Percentiles rank a stretch among this genome's conserved stretches.
Evolutionary conservation across 2,888 invertebrate genomes (phyloP).

Genomic region (Trissonchulus latispiculum): DNA sequence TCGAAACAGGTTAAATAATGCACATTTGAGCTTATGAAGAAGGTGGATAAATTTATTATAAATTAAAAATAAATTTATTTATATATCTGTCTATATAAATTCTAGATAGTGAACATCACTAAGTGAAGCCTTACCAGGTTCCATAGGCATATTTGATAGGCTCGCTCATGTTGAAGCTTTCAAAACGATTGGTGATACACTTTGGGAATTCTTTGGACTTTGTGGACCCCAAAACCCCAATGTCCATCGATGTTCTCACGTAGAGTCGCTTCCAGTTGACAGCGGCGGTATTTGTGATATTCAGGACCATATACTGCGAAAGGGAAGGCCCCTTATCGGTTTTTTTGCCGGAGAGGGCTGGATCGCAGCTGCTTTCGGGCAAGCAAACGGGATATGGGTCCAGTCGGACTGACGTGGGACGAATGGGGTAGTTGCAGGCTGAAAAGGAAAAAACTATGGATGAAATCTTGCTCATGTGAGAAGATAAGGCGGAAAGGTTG

Average conservation of each 20-base stretch:
- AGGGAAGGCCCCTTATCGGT: not conserved
- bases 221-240: not conserved
- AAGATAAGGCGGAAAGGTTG: too few relatives aligned
- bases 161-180: not conserved
- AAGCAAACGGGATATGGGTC: constrained; percentile 8
- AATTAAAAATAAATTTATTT: too few relatives aligned
- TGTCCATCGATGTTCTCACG: not conserved
- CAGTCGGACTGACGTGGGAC: not conserved
- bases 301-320: not conserved
- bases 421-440: constrained; percentile 3
- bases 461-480: too few relatives aligned
- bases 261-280: not conserved
- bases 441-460: too few relatives aligned
- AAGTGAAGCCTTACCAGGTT: not conserved
- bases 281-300: not conserved
- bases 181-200: not conserved
- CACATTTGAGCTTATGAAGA: too few relatives aligned
- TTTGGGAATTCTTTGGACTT: not conserved
- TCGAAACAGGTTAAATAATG: too few relatives aligned
- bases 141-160: constrained; percentile 1
- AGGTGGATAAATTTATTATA: too few relatives aligned
- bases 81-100: not conserved
- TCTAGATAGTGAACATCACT: not conserved
- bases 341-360: not conserved
- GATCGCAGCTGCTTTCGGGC: not conserved